These are phyloP conservation scores for Nymphalis urticae DNA, from an alignment of 2,888 invertebrate genomes.

Conservation along the genomic window DNA sequence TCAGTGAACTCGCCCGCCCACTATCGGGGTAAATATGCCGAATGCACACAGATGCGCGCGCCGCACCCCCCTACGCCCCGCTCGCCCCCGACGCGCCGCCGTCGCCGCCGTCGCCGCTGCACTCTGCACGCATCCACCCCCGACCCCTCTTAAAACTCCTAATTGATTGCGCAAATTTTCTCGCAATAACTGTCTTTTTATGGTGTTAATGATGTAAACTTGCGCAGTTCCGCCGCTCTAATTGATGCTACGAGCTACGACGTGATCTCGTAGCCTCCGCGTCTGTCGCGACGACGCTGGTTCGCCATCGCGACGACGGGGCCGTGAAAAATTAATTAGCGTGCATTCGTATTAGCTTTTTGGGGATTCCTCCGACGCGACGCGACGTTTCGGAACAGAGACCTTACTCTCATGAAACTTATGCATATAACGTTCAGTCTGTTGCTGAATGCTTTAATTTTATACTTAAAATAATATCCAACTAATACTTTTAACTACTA, in stretches of 20 bases:
- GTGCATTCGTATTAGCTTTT: conserved; percentile 53
- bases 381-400: conserved; percentile 28
- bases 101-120: conserved; percentile 62
- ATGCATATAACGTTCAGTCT: conserved; percentile 13
- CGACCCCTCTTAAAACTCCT: conserved; percentile 75
- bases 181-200: conserved; percentile 81
- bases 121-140: conserved; percentile 71
- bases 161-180: conserved; percentile 82
- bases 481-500: neutral
- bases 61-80: conserved; percentile 54
- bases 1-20: conserved; percentile 79
- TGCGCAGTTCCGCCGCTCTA: conserved; percentile 72
- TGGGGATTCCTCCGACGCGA: conserved; percentile 45
- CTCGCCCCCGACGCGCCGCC: conserved; percentile 51
- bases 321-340: conserved; percentile 70
- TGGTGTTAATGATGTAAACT: conserved; percentile 79
- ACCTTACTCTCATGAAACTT: conserved; percentile 16
- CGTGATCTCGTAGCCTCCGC: conserved; percentile 47
- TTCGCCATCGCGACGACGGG: conserved; percentile 59
- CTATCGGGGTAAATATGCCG: conserved; percentile 82
- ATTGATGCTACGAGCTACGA: conserved; percentile 65
- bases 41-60: conserved; percentile 82
- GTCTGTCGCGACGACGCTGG: conserved; percentile 42
- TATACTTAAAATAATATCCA: neutral
- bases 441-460: neutral